Evolutionary conservation across 2,113 vertebrate species (phyloP), one percentile per base, ranked within the genome.

Genomic region (Mormyrus iriodes): DNA sequence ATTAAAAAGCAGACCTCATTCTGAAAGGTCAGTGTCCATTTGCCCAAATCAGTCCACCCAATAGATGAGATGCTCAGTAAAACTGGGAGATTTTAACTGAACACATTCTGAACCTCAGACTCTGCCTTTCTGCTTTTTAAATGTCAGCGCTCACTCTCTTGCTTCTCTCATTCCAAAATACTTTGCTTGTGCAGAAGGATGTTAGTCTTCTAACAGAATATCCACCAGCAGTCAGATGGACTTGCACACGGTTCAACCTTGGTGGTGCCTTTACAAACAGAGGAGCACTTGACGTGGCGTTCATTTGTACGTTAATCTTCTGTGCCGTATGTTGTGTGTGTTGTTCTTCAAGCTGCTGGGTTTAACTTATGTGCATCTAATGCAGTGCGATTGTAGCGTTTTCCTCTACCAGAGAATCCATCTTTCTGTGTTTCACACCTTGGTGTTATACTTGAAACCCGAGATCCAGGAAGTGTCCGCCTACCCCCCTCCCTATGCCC

Each of bases 361-460:
- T 93, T 92, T 93, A 91, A 93, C 93, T 88, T 86, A 91, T 92
- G 92, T 94, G 91, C 90, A 93, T 91, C 91, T 89, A 87, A 88
- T 93, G 91, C 90, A 90, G 93, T 91, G 86, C 87, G 91, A 91
- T 83, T 91, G 51, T 89, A 90, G 89, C 89, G 85, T 90, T 88
- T 89, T 91, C 90, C 90, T 89, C 91, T 87, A 90, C 61, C 84
- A 86, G 65, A 53, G 10, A 7, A 89, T 92, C 61, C 61, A 69
- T 69, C 87, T 89, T 92, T 69, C 91, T 92, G 89, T 83, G 46
- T 65, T 90, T 91, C 89, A 91, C 87, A 90, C 44, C 91, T 92
- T 85, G 87, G 89, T 91, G 89, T 90, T 90, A 88, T 86, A 90
- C 91, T 91, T 91, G 91, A 94, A 93, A 93, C 49, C 55, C 90